phyloP scores from a whole-genome alignment of 2,888 invertebrate species.

The Macaria liturata region DNA sequence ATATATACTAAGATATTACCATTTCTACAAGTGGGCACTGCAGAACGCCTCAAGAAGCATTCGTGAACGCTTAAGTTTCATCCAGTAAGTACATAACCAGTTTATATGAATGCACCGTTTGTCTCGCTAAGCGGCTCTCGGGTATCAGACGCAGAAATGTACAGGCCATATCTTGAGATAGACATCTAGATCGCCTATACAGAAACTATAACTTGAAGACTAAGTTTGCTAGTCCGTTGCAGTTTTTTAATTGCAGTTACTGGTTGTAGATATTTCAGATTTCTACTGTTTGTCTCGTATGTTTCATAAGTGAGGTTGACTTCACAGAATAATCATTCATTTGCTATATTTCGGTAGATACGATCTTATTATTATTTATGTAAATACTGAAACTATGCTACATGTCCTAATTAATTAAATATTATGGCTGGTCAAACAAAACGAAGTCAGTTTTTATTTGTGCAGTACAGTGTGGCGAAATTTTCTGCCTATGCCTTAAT shows the following conservation, averaged over 20 bases:
- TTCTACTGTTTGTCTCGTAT: no score
- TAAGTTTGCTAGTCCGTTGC: background rate
- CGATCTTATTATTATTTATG: no score
- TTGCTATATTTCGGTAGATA: no score
- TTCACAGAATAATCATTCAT: no score
- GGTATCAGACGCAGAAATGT: conserved; percentile 25
- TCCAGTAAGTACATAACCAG: conserved; percentile 21
- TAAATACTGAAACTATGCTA: no score
- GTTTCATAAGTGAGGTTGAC: no score
- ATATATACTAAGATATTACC: background rate
- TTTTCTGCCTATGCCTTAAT: no score
- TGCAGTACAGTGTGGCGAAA: no score
- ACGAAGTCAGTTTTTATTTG: no score
- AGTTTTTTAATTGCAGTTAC: background rate
- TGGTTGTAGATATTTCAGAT: background rate
- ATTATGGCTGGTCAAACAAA: no score
- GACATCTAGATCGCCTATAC: conserved; percentile 21
- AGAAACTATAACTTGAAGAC: background rate
- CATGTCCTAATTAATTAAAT: no score
- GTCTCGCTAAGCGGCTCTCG: conserved; percentile 12
- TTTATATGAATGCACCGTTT: conserved; percentile 22
- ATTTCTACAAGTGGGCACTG: background rate
- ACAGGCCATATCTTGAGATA: conserved; percentile 24
- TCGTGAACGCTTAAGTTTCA: conserved; percentile 15
- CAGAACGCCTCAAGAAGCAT: conserved; percentile 4